phyloP scores from a whole-genome alignment of 2,888 invertebrate genomes.

The Nomada hirtipes region DNA sequence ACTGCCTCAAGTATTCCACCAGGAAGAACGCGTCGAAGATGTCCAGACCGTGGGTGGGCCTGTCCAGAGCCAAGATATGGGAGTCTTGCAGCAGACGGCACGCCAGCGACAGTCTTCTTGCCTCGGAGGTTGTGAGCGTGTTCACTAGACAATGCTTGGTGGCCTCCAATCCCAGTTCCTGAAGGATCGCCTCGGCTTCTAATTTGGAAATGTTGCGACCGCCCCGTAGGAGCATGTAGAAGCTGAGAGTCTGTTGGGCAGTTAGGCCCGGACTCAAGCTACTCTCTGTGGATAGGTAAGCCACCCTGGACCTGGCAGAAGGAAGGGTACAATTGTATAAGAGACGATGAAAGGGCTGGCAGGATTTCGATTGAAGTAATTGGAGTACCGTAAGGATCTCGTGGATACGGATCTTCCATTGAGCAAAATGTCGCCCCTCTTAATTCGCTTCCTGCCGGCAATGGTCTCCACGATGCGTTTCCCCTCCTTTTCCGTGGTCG shows the following conservation, averaged over 20 bases:
- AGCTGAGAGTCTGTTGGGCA: slow-evolving; percentile 94
- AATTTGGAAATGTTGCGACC: slow-evolving; percentile 87
- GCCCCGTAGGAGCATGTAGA: slow-evolving; percentile 91
- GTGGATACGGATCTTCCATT: slow-evolving; percentile 94
- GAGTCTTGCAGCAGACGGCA: slow-evolving; percentile 94
- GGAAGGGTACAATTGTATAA: no score
- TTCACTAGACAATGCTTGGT: slow-evolving; percentile 94
- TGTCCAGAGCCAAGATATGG: slow-evolving; percentile 94
- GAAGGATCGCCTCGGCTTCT: slow-evolving; percentile 92
- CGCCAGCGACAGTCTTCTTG: slow-evolving; percentile 94
- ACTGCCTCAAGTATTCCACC: slow-evolving; percentile 96
- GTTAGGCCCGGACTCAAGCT: slow-evolving; percentile 94
- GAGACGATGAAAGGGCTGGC: neutral
- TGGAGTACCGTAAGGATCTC: slow-evolving; percentile 86
- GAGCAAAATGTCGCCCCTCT: slow-evolving; percentile 92
- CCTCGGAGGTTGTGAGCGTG: slow-evolving; percentile 94
- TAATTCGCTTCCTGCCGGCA: slow-evolving; percentile 89
- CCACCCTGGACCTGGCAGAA: slow-evolving; percentile 87
- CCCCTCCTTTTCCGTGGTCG: slow-evolving; percentile 94
- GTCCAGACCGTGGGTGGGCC: slow-evolving; percentile 95
- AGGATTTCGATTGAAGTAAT: neutral
- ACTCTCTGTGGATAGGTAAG: slow-evolving; percentile 91
- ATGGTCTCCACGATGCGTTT: slow-evolving; percentile 93
- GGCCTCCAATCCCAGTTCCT: slow-evolving; percentile 95
- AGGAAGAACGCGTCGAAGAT: slow-evolving; percentile 98